Percentiles rank a stretch among this genome's conserved stretches.
phyloP scores from a whole-genome alignment of 2,797 vertebrate genomes.

The Buceros bicornis region DNA sequence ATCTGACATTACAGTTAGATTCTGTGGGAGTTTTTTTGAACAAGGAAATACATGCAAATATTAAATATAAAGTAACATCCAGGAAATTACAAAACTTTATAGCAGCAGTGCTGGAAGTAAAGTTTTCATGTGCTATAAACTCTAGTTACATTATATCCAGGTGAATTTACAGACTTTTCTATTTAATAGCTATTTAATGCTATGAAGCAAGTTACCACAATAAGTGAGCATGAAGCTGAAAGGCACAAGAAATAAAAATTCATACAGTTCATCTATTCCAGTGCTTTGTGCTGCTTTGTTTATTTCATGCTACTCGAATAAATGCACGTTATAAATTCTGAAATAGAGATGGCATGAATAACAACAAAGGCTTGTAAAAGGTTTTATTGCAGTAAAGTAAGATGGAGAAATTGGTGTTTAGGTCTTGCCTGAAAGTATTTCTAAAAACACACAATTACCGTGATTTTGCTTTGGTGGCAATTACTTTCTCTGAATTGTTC shows the following conservation, averaged over 20 bases:
- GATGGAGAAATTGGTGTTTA: background rate
- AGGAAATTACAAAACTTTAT: conserved; percentile 28
- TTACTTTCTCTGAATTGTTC: background rate
- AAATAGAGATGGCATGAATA: background rate
- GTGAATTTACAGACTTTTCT: background rate
- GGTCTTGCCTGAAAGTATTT: background rate
- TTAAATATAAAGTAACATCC: conserved; percentile 57
- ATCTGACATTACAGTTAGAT: background rate
- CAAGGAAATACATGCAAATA: conserved; percentile 56
- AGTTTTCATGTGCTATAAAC: conserved; percentile 19
- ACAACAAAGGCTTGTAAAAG: background rate
- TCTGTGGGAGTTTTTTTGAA: conserved; percentile 20
- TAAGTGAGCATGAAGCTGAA: conserved; percentile 36
- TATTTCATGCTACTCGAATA: conserved; percentile 23
- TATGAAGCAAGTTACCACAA: conserved; percentile 15
- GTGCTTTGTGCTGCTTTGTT: conserved; percentile 39
- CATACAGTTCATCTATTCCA: conserved; percentile 38
- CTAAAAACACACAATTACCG: background rate
- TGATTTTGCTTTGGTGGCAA: background rate
- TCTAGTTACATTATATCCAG: background rate
- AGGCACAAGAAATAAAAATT: conserved; percentile 48
- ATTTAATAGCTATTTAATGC: background rate
- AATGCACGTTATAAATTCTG: background rate
- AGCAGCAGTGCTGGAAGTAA: conserved; percentile 55
- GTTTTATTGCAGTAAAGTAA: background rate